Conservation (phyloP, 2,888 invertebrate genomes). For the Agrotis puta region DNA sequence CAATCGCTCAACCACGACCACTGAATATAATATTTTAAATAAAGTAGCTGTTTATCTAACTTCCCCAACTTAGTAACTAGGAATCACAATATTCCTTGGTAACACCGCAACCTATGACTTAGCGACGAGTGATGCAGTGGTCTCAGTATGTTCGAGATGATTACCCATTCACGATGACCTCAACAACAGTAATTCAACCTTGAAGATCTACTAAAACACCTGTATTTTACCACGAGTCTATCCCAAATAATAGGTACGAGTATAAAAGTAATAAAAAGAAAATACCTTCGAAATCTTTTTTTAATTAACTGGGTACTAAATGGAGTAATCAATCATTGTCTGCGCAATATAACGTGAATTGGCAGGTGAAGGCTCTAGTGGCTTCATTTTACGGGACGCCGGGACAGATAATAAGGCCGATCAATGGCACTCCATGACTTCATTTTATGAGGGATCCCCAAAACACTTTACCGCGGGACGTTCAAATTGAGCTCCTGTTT, state of each 20-base stretch:
- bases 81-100: background rate
- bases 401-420: slow-evolving; percentile 27
- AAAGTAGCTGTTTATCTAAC: background rate
- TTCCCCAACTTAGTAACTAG: background rate
- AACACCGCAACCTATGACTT: background rate
- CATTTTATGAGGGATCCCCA: slow-evolving; percentile 35
- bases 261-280: slow-evolving; percentile 10
- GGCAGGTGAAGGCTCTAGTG: slow-evolving; percentile 38
- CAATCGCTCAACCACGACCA: too few species aligned
- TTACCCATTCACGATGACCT: background rate
- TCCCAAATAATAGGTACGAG: too few species aligned
- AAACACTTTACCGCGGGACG: slow-evolving; percentile 21
- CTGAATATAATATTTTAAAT: too few species aligned
- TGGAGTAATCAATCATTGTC: slow-evolving; percentile 49
- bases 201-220: background rate
- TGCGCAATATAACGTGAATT: slow-evolving; percentile 35
- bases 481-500: slow-evolving; percentile 34
- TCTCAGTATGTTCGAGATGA: background rate
- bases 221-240: background rate
- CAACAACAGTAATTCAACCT: background rate
- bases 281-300: slow-evolving; percentile 16
- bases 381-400: slow-evolving; percentile 8
- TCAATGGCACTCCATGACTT: slow-evolving; percentile 48
- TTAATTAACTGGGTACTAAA: slow-evolving; percentile 41
- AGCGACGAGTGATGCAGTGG: background rate